These are phyloP conservation scores for Thunnus thynnus DNA, from an alignment of 2,113 vertebrate species.

Conservation along the genomic window DNA sequence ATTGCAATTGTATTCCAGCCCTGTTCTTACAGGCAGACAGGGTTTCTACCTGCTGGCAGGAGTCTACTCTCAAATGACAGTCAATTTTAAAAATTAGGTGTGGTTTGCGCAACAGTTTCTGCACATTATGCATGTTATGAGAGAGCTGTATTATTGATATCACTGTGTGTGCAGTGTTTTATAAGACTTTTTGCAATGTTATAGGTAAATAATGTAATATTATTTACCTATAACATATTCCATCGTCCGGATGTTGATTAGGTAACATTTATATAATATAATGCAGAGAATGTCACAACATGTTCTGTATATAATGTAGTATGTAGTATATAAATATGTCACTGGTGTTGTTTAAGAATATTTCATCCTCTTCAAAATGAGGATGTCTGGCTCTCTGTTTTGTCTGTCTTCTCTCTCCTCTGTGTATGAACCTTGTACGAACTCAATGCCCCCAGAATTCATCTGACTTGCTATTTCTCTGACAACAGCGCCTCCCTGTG, in stretches of 20 bases:
- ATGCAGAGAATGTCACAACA: not conserved
- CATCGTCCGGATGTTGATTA: too few species aligned
- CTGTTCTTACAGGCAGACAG: too few species aligned
- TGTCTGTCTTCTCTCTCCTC: not conserved
- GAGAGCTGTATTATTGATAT: too few species aligned
- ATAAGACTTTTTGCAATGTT: too few species aligned
- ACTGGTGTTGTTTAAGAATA: not conserved
- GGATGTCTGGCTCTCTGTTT: not conserved
- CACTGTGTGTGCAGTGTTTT: too few species aligned
- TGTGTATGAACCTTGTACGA: constrained; percentile 28
- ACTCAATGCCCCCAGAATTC: constrained; percentile 29
- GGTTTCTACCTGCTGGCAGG: too few species aligned
- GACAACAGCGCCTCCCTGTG: constrained; percentile 59
- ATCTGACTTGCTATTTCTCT: not conserved
- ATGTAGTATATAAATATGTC: not conserved
- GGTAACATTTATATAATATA: not conserved
- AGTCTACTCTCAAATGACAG: too few species aligned
- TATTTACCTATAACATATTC: too few species aligned
- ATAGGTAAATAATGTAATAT: too few species aligned
- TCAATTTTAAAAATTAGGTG: too few species aligned
- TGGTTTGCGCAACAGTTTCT: not conserved
- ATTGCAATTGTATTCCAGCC: too few species aligned
- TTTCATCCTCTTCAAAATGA: not conserved
- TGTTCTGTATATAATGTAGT: too few species aligned
- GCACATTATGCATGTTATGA: not conserved